Evolutionary conservation across 2,113 vertebrate genomes (phyloP), one percentile per base, ranked within the genome.

Genomic region (Mus pahari): DNA sequence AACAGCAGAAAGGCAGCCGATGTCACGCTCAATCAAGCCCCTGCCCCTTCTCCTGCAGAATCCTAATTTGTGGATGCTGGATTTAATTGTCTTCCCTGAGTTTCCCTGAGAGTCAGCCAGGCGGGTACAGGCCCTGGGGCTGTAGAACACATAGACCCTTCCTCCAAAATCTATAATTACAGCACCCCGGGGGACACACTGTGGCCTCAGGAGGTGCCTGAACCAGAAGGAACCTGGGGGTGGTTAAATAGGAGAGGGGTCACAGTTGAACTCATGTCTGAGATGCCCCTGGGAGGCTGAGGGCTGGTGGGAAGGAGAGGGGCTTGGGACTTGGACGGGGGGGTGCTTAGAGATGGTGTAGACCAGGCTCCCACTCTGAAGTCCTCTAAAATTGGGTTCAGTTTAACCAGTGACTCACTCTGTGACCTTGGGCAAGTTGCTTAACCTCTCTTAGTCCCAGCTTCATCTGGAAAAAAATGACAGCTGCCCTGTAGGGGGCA

Each of bases 11-110:
- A 96, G 91, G 79, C 97, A 93, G 96, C 78, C 96, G 97, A 95
- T 0, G 14, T 64, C 90, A 64, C 88, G 13, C 97, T 96, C 97
- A 84, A 14, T 96, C 94, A 68, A 87, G 74, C 75, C 89, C 90
- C 92, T 88, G 92, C 94, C 89, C 0, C 22, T 93, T 97, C 95
- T 66, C 89, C 94, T 77, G 94, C 94, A 90, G 94, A 97, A 97
- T 96, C 96, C 95, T 95, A 2, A 3, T 94, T 97, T 82, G 89
- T 91, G 91, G 96, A 91, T 94, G 73, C 48, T 0, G 58, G 42
- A 95, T 98, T 97, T 97, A 97, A 97, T 97, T 94, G 92, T 97
- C 87, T 97, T 96, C 33, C 0, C 74, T 13, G 84, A 87, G 64
- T 71, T 71, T 71, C 50, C 45, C 64, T 84, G 95, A 0, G 53